Percentiles rank a stretch among this genome's conserved stretches.
These are phyloP conservation scores for Drosophila imparisetae DNA, from an alignment of 2,888 invertebrate genomes.

Conservation along the genomic window DNA sequence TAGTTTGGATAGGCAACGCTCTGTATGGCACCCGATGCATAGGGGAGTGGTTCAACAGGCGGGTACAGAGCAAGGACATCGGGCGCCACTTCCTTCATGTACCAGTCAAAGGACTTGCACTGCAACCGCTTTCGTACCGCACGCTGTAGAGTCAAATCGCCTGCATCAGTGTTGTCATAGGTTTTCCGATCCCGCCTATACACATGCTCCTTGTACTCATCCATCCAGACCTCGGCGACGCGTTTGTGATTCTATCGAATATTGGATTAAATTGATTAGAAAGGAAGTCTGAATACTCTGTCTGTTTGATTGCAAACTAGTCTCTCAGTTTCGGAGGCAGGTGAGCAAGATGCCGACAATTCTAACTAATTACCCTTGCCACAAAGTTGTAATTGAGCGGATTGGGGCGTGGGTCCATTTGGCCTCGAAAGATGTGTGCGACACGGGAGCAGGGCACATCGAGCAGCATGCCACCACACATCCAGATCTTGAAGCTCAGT, in stretches of 20 bases:
- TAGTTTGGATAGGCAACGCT: conserved; percentile 87
- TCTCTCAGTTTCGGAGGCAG: no score
- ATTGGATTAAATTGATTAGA: conserved; percentile 17
- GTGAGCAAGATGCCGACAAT: background rate
- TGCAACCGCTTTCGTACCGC: conserved; percentile 89
- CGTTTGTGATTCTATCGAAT: conserved; percentile 92
- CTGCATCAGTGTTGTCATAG: conserved; percentile 90
- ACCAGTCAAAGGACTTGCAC: conserved; percentile 98
- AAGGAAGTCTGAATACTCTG: background rate
- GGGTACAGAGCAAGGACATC: conserved; percentile 95
- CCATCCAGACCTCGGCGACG: conserved; percentile 99
- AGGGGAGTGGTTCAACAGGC: conserved; percentile 92
- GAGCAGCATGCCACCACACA: conserved; percentile 95
- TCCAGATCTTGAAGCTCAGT: conserved; percentile 97
- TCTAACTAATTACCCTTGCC: conserved; percentile 57
- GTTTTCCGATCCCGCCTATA: conserved; percentile 91
- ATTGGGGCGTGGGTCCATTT: conserved; percentile 94
- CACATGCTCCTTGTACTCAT: conserved; percentile 95
- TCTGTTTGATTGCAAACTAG: background rate
- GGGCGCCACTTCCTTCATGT: conserved; percentile 95
- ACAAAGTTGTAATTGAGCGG: conserved; percentile 90
- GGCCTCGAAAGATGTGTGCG: conserved; percentile 95
- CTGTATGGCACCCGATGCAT: conserved; percentile 91
- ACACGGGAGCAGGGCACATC: conserved; percentile 97
- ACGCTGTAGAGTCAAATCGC: conserved; percentile 91